A percentile compares a stretch with the other conserved stretches of the same genome.
phyloP scores from a whole-genome alignment of 2,888 invertebrate species.

The Pediacus dermestoides region DNA sequence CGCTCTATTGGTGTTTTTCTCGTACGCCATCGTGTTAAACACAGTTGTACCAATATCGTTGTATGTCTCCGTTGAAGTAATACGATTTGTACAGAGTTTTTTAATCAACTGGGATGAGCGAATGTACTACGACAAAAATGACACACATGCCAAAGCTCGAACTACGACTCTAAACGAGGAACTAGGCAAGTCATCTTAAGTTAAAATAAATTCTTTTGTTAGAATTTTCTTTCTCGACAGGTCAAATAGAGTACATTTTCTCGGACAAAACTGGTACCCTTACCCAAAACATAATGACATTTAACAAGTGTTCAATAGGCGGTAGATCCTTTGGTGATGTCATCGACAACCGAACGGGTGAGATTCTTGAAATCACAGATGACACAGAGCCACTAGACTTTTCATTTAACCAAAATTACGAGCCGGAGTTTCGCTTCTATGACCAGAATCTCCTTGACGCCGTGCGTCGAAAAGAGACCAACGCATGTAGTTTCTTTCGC shows the following conservation, averaged over 20 bases:
- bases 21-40: conserved; percentile 98
- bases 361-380: conserved; percentile 81
- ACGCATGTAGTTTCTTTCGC: conserved; percentile 80
- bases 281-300: conserved; percentile 99
- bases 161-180: conserved; percentile 99
- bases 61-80: conserved; percentile 95
- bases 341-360: conserved; percentile 81
- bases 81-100: conserved; percentile 96
- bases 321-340: conserved; percentile 91
- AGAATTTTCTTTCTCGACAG: conserved; percentile 42
- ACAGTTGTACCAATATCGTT: conserved; percentile 99
- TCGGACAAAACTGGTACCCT: conserved; percentile 99
- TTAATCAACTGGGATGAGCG: conserved; percentile 99
- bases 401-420: conserved; percentile 89
- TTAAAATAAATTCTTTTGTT: conserved; percentile 1
- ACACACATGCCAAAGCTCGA: conserved; percentile 89
- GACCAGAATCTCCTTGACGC: conserved; percentile 82
- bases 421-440: conserved; percentile 91
- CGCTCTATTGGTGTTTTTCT: conserved; percentile 96
- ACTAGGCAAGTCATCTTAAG: conserved; percentile 58
- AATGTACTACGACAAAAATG: conserved; percentile 90
- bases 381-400: conserved; percentile 82
- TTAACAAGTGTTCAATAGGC: conserved; percentile 96
- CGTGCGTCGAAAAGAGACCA: conserved; percentile 68
- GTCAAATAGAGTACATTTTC: conserved; percentile 98